Conservation (phyloP, 2,113 vertebrate genomes). For the Phrynocephalus versicolor region DNA sequence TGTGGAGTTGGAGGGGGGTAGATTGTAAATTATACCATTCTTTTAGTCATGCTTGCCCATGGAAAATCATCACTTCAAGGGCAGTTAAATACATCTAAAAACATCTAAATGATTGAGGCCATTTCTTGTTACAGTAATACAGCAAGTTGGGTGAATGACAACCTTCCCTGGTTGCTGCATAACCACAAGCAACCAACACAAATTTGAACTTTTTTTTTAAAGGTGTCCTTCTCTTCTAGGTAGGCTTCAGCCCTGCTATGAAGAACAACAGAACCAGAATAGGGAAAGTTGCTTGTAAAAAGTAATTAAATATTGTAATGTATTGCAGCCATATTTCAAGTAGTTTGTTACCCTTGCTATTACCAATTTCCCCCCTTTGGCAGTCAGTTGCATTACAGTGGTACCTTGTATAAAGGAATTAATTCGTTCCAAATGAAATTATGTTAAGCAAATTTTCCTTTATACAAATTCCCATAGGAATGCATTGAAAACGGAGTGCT, state of each 20-base stretch:
- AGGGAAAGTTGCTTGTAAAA: background rate
- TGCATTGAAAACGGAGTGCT: too few relatives aligned
- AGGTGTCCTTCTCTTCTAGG: background rate
- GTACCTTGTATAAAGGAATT: too few relatives aligned
- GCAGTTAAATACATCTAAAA: background rate
- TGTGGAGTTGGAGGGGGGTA: background rate
- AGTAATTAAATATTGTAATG: background rate
- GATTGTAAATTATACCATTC: background rate
- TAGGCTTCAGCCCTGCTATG: background rate
- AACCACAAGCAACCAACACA: background rate
- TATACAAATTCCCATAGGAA: too few relatives aligned
- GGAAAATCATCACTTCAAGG: background rate
- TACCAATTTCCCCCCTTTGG: too few relatives aligned
- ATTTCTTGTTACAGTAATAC: background rate
- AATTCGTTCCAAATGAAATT: too few relatives aligned
- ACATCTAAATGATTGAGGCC: background rate
- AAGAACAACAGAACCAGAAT: background rate
- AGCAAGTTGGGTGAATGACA: background rate
- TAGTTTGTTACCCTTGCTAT: background rate
- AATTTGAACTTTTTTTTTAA: background rate
- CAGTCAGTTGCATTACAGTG: too few relatives aligned
- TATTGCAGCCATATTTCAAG: background rate
- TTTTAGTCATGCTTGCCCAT: background rate
- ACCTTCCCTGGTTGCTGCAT: background rate
- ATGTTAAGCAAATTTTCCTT: too few relatives aligned